Percentiles rank a stretch among this genome's conserved stretches.
These are phyloP conservation scores for Corvus hawaiiensis DNA, from an alignment of 2,113 vertebrate species.

Conservation along the genomic window DNA sequence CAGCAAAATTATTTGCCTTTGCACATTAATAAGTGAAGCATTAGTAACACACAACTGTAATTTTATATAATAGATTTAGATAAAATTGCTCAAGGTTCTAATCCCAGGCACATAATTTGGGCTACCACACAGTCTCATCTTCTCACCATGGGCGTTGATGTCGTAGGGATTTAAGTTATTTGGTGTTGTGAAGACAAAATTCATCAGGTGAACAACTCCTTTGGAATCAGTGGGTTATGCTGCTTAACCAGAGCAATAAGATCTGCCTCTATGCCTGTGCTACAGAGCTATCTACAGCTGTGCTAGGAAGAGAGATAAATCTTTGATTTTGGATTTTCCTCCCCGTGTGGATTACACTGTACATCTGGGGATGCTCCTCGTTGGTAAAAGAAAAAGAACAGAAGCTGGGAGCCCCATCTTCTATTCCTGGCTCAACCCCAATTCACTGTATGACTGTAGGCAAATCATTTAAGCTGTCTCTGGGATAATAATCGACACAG, in stretches of 20 bases:
- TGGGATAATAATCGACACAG: slow-evolving; percentile 53
- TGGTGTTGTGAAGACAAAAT: background rate
- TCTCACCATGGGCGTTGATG: background rate
- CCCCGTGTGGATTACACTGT: background rate
- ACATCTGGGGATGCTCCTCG: background rate
- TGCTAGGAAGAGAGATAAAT: background rate
- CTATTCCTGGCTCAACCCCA: slow-evolving; percentile 42
- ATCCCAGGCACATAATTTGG: background rate
- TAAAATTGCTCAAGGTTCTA: background rate
- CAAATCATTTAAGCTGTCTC: slow-evolving; percentile 61
- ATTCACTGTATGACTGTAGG: slow-evolving; percentile 12
- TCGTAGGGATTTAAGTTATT: background rate
- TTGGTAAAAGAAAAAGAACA: background rate
- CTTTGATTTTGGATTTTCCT: background rate
- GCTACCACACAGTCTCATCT: background rate
- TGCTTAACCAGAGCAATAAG: background rate
- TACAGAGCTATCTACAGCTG: background rate
- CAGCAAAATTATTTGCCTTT: background rate
- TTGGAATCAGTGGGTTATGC: background rate
- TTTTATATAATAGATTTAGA: background rate
- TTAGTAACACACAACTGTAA: background rate
- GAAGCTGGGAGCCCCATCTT: background rate
- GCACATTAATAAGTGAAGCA: background rate
- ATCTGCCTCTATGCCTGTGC: background rate
- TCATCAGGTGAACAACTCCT: background rate